Percentiles rank a stretch among this genome's conserved stretches.
These are phyloP conservation scores for Parus major DNA, from an alignment of 2,113 vertebrate species.

Conservation along the genomic window DNA sequence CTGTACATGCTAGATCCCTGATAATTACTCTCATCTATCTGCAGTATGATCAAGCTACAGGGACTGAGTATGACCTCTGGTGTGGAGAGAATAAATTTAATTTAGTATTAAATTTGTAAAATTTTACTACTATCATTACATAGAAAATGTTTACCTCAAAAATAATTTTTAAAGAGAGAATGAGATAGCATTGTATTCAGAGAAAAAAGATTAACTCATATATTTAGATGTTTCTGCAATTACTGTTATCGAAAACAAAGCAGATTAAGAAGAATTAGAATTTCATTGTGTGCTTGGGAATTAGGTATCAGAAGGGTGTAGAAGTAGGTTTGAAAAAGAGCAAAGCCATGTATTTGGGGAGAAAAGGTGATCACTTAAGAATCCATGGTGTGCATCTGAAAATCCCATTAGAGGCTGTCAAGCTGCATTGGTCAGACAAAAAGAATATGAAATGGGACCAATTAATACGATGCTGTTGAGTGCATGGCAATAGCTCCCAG, in stretches of 20 bases:
- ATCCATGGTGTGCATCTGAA: constrained; percentile 73
- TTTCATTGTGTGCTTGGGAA: constrained; percentile 17
- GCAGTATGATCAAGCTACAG: constrained; percentile 2
- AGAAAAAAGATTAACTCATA: constrained; percentile 7
- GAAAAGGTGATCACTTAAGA: constrained; percentile 74
- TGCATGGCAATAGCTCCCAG: constrained; percentile 30
- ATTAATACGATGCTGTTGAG: constrained; percentile 52
- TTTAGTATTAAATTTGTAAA: constrained; percentile 22
- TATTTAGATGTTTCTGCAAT: background rate
- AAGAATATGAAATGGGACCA: constrained; percentile 58
- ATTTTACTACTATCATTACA: background rate
- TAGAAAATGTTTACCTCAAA: background rate
- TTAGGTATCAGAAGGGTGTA: constrained; percentile 65
- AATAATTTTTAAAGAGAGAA: background rate
- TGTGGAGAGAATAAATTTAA: background rate
- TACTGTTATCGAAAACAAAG: background rate
- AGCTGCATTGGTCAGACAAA: constrained; percentile 74
- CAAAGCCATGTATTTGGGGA: constrained; percentile 67
- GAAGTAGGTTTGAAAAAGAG: constrained; percentile 55
- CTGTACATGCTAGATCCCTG: constrained; percentile 48
- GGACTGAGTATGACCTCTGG: background rate
- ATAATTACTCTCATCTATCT: constrained; percentile 60
- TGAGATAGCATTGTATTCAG: background rate
- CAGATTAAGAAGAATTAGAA: constrained; percentile 33
- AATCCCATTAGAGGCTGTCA: constrained; percentile 74